Evolutionary conservation across 92 coral and sea anemone species (phyloP).

Genomic region (Porites rus): DNA sequence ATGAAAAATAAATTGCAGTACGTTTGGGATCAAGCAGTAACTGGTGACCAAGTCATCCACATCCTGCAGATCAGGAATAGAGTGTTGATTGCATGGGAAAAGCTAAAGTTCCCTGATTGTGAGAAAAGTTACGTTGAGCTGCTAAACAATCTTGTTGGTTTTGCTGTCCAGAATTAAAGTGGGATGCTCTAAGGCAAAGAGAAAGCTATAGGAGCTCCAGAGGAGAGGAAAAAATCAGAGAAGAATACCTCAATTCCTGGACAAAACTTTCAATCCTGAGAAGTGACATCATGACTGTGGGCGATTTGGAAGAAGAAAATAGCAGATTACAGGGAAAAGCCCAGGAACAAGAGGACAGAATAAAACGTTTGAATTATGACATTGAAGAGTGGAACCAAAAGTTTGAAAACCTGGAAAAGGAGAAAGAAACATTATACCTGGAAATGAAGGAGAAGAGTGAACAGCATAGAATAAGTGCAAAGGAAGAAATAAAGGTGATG

Average conservation of each 20-base stretch:
- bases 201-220: conserved; percentile 20
- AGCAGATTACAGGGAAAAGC: conserved; percentile 3
- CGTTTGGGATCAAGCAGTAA: conserved; percentile 30
- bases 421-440: conserved; percentile 43
- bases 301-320: conserved; percentile 42
- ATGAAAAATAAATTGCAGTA: conserved; percentile 10
- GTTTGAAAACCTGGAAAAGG: conserved; percentile 56
- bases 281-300: conserved; percentile 41
- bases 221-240: conserved; percentile 32
- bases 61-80: conserved; percentile 36
- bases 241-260: conserved; percentile 17
- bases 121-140: too few relatives aligned
- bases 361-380: not conserved
- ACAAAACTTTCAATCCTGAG: conserved; percentile 48
- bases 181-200: conserved; percentile 10
- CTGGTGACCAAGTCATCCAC: conserved; percentile 38
- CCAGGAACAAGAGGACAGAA: too few relatives aligned
- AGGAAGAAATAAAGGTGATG: conserved; percentile 31
- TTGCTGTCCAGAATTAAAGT: conserved; percentile 26
- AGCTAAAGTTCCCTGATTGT: too few relatives aligned
- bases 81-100: conserved; percentile 33
- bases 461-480: not conserved
- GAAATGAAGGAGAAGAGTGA: conserved; percentile 40
- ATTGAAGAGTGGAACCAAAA: conserved; percentile 53
- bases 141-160: conserved; percentile 20